Percentiles rank a stretch among this genome's conserved stretches.
Evolutionary conservation across 2,113 vertebrate species (phyloP).

Genomic region (Elaphurus davidianus): DNA sequence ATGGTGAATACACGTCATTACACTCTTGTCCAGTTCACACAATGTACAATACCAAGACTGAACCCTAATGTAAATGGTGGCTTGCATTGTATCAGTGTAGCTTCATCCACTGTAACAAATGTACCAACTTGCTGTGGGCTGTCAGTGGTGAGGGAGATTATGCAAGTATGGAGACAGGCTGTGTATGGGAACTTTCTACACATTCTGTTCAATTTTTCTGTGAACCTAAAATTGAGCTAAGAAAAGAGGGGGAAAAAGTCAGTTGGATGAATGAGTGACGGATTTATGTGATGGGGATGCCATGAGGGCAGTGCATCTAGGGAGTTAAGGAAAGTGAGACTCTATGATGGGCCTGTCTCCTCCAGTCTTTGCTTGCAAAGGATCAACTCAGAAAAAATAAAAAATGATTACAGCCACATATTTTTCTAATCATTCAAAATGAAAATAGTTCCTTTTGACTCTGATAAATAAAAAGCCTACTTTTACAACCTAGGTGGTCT

Average conservation of each 20-base stretch:
- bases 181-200: background rate
- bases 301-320: background rate
- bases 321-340: background rate
- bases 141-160: background rate
- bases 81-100: background rate
- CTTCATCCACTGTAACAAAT: background rate
- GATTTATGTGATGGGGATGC: background rate
- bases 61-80: background rate
- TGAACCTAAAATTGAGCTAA: background rate
- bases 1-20: background rate
- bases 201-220: background rate
- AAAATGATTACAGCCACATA: background rate
- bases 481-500: background rate
- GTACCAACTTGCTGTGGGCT: too few relatives aligned
- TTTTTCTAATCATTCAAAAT: slow-evolving; percentile 2
- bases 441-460: background rate
- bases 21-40: background rate
- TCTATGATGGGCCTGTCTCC: background rate
- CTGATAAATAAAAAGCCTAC: background rate
- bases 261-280: background rate
- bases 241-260: background rate
- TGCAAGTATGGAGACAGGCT: background rate
- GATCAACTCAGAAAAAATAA: background rate
- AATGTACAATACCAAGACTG: background rate
- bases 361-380: background rate